A percentile compares a stretch with the other conserved stretches of the same genome.
Evolutionary conservation across 2,797 vertebrate species (phyloP).

Genomic region (Gastrophryne carolinensis): DNA sequence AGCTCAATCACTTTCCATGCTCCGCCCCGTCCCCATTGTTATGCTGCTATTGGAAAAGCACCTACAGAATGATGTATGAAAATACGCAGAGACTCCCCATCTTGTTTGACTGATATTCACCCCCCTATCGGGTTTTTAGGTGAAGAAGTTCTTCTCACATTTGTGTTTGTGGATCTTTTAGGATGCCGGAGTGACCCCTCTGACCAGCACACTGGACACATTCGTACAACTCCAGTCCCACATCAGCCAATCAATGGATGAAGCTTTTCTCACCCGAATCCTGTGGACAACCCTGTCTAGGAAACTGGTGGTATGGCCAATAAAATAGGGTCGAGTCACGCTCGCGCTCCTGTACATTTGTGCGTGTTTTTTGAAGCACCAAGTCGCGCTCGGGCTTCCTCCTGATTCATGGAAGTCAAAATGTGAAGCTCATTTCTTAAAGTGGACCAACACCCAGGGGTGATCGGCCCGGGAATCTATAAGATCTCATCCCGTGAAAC

Average conservation of each 20-base stretch:
- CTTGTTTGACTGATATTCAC: neutral
- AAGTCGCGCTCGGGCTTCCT: too few species aligned
- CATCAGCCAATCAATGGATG: constrained; percentile 66
- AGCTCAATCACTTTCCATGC: neutral
- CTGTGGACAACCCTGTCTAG: constrained; percentile 65
- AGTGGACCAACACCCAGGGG: too few species aligned
- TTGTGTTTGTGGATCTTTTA: neutral
- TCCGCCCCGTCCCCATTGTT: neutral
- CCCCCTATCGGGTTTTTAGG: neutral
- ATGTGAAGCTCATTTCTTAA: too few species aligned
- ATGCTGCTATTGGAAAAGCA: neutral
- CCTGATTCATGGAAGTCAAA: too few species aligned
- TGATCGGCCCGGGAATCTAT: too few species aligned
- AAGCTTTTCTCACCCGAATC: constrained; percentile 63
- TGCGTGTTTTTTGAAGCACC: too few species aligned
- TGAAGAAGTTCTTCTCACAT: neutral
- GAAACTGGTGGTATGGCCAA: constrained; percentile 66
- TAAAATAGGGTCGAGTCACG: neutral
- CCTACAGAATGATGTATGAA: too few species aligned
- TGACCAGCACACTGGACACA: constrained; percentile 5
- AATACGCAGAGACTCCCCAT: neutral
- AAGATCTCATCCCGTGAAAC: too few species aligned
- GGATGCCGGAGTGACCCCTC: constrained; percentile 24
- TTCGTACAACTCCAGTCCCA: constrained; percentile 64
- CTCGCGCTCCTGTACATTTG: neutral